Conservation (phyloP, 2,113 vertebrate genomes). For the Pseudorhombus dupliciocellatus region DNA sequence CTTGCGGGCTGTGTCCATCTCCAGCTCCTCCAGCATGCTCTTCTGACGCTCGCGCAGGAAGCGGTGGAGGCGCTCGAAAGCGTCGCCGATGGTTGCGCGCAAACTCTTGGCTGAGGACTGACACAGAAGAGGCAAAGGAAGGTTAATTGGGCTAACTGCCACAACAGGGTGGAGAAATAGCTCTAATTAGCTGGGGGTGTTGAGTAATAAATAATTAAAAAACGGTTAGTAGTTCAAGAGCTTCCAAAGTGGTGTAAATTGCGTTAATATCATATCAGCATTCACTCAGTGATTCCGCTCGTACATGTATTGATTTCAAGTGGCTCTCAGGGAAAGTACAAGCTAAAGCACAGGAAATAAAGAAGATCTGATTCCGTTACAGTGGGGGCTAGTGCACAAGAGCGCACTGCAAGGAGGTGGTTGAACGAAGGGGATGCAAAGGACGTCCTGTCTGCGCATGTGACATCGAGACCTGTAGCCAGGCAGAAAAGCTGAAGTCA, state of each 20-base stretch:
- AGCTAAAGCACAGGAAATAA: background rate
- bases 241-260: constrained; percentile 39
- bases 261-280: constrained; percentile 53
- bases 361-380: constrained; percentile 1
- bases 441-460: constrained; percentile 2
- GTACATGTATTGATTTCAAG: constrained; percentile 44
- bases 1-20: constrained; percentile 92
- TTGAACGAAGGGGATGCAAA: background rate
- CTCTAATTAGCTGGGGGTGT: constrained; percentile 4
- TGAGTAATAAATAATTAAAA: constrained; percentile 48
- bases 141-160: background rate
- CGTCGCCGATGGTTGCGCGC: constrained; percentile 91
- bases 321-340: constrained; percentile 5
- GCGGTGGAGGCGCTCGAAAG: constrained; percentile 93
- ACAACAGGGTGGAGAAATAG: constrained; percentile 6
- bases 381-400: background rate
- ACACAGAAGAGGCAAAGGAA: background rate
- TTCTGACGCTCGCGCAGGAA: constrained; percentile 96
- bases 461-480: constrained; percentile 13
- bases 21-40: constrained; percentile 97
- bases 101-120: constrained; percentile 96
- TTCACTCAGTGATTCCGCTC: constrained; percentile 42
- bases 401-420: constrained; percentile 3
- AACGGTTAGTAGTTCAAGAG: constrained; percentile 38
- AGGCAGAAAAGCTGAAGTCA: constrained; percentile 11